These are phyloP conservation scores for Scelioninae gen. 2 DNA, from an alignment of 2,888 invertebrate species.

Conservation along the genomic window DNA sequence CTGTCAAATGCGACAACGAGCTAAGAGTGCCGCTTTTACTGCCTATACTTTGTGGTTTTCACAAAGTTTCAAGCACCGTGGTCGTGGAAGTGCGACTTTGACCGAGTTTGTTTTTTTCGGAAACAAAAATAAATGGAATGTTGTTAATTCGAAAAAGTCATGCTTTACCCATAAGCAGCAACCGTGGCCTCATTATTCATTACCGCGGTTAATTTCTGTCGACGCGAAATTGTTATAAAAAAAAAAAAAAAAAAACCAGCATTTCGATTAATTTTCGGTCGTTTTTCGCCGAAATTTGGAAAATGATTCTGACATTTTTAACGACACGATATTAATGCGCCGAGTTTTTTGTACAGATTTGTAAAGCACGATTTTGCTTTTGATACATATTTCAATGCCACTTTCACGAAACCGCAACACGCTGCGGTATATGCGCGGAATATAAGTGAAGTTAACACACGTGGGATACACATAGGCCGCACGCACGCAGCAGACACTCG, in stretches of 20 bases:
- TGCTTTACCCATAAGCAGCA: too few species aligned
- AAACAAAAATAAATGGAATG: conserved; percentile 27
- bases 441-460: conserved; percentile 73
- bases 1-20: conserved; percentile 63
- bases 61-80: conserved; percentile 65
- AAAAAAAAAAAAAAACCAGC: too few species aligned
- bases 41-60: conserved; percentile 71
- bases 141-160: too few species aligned
- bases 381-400: conserved; percentile 60
- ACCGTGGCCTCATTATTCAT: too few species aligned
- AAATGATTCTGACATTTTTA: too few species aligned
- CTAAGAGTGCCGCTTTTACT: conserved; percentile 68
- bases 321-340: too few species aligned
- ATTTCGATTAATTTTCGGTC: too few species aligned
- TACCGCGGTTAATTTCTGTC: too few species aligned
- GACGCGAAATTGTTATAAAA: too few species aligned
- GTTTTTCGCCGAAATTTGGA: background rate
- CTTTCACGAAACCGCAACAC: conserved; percentile 59
- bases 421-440: conserved; percentile 67
- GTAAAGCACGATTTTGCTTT: conserved; percentile 54
- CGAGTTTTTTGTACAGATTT: conserved; percentile 53
- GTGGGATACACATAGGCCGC: conserved; percentile 60
- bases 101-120: conserved; percentile 54
- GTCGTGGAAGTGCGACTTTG: conserved; percentile 52
- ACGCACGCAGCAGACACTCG: conserved; percentile 63